Evolutionary conservation across 2,888 invertebrate species (phyloP).

Genomic region (Acrobasis repandana): DNA sequence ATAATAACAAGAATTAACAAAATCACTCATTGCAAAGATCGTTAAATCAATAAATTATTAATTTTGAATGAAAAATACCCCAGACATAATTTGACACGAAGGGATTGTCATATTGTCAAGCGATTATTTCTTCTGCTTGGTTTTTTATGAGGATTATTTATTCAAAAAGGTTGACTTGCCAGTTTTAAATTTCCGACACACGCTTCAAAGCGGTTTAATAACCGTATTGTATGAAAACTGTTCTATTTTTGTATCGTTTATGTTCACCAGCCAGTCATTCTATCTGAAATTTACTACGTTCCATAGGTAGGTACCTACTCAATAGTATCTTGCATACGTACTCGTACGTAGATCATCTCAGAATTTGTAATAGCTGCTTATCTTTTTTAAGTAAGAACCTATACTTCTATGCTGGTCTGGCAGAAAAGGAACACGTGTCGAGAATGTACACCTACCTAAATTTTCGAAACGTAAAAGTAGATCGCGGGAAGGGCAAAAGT

Average conservation of each 20-base stretch:
- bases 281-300: conserved; percentile 10
- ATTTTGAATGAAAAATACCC: conserved; percentile 1
- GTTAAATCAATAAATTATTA: not conserved
- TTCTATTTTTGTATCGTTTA: conserved; percentile 56
- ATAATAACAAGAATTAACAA: conserved; percentile 43
- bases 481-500: too few species aligned
- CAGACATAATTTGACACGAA: conserved; percentile 1
- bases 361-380: too few species aligned
- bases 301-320: not conserved
- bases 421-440: too few species aligned
- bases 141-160: not conserved
- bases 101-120: not conserved
- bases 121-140: not conserved
- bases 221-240: conserved; percentile 14
- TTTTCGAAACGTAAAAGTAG: too few species aligned
- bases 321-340: too few species aligned
- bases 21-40: conserved; percentile 42
- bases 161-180: not conserved
- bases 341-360: too few species aligned
- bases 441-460: too few species aligned
- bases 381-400: too few species aligned
- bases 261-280: conserved; percentile 38
- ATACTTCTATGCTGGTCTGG: too few species aligned
- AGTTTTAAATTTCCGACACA: not conserved
- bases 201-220: not conserved